Evolutionary conservation across 2,113 vertebrate genomes (phyloP).

Genomic region (Centropus bengalensis): DNA sequence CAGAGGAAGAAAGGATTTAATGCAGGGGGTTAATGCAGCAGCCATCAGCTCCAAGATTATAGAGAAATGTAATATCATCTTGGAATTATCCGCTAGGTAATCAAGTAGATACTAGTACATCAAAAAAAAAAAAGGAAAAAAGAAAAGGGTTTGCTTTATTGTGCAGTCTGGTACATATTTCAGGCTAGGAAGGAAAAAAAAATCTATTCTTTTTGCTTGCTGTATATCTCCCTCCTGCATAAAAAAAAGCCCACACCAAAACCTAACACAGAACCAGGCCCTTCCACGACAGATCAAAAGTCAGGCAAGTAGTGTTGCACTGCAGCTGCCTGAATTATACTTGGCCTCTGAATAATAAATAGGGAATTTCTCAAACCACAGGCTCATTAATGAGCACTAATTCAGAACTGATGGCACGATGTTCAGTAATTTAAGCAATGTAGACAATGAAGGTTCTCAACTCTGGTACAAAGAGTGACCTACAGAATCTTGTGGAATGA

Average conservation of each 20-base stretch:
- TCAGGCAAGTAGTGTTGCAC: conserved; percentile 45
- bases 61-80: not conserved
- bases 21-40: not conserved
- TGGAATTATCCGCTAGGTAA: conserved; percentile 1
- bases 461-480: conserved; percentile 76
- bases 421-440: conserved; percentile 77
- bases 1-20: not conserved
- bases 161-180: not conserved
- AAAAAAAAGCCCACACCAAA: not conserved
- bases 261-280: not conserved
- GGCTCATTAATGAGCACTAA: conserved; percentile 79
- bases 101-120: not conserved
- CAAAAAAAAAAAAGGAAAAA: not conserved
- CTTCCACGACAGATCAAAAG: conserved; percentile 72
- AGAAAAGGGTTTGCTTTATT: not conserved
- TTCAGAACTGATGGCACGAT: conserved; percentile 78
- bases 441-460: conserved; percentile 79
- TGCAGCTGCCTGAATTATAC: conserved; percentile 70
- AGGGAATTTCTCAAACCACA: conserved; percentile 74
- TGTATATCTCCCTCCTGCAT: not conserved
- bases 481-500: conserved; percentile 72
- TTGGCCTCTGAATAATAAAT: conserved; percentile 78
- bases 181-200: not conserved
- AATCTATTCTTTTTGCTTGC: not conserved
- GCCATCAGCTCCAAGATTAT: conserved; percentile 9